Conservation (phyloP, 2,113 vertebrate genomes). For the Anseranas semipalmata region DNA sequence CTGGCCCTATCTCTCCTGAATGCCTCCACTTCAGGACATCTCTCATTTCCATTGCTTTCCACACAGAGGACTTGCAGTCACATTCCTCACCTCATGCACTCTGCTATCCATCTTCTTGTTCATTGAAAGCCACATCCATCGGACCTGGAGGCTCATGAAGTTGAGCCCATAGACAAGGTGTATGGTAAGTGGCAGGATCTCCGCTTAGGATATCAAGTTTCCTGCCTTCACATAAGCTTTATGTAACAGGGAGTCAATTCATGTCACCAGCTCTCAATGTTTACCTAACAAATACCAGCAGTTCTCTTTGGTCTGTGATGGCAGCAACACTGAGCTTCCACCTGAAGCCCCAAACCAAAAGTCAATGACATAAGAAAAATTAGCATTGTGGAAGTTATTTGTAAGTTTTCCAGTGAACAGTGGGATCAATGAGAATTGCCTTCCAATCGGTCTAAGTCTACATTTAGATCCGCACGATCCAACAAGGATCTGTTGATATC, state of each 20-base stretch:
- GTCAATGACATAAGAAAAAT: neutral
- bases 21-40: neutral
- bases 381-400: neutral
- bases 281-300: neutral
- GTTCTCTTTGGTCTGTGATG: neutral
- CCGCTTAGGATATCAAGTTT: neutral
- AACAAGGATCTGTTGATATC: neutral
- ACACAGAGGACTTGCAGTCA: neutral
- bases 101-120: neutral
- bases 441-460: neutral
- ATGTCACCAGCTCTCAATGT: neutral
- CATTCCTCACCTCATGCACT: neutral
- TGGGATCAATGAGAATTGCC: neutral
- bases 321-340: neutral
- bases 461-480: neutral
- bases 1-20: neutral
- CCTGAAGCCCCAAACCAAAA: neutral
- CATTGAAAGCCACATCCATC: neutral
- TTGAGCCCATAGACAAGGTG: neutral
- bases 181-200: neutral
- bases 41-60: neutral
- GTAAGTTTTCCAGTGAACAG: neutral
- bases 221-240: neutral
- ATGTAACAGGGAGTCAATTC: neutral
- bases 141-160: neutral